Evolutionary conservation across 37 sponge, comb jelly and placozoan species (phyloP).

Genomic region (Agelas oroides): DNA sequence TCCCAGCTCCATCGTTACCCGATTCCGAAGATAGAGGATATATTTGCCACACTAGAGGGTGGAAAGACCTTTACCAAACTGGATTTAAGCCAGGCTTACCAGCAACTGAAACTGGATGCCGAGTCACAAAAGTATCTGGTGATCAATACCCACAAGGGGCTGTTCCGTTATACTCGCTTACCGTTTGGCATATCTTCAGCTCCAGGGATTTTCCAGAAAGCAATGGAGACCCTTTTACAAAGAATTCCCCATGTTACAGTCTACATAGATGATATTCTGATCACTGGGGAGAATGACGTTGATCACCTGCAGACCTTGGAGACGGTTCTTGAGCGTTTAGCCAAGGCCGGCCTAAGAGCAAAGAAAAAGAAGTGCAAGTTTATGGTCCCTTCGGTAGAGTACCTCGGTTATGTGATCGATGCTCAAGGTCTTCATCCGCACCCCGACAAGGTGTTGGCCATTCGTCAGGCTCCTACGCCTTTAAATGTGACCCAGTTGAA

Average conservation of each 20-base stretch:
- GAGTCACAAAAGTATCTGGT: slow-evolving; percentile 33
- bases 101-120: slow-evolving; percentile 32
- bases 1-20: not conserved
- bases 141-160: slow-evolving; percentile 72
- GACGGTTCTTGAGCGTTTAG: slow-evolving; percentile 24
- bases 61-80: slow-evolving; percentile 12
- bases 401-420: slow-evolving; percentile 14
- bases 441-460: not conserved
- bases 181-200: slow-evolving; percentile 74
- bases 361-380: slow-evolving; percentile 44
- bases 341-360: not conserved
- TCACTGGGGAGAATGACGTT: slow-evolving; percentile 14
- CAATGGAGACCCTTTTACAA: slow-evolving; percentile 65
- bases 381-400: slow-evolving; percentile 23
- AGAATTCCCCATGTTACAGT: slow-evolving; percentile 43
- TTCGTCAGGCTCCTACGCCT: slow-evolving; percentile 31
- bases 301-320: slow-evolving; percentile 31
- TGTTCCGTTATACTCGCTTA: slow-evolving; percentile 64
- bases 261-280: slow-evolving; percentile 71
- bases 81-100: slow-evolving; percentile 13
- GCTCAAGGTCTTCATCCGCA: slow-evolving; percentile 13
- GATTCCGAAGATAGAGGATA: slow-evolving; percentile 10
- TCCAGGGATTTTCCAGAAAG: slow-evolving; percentile 70
- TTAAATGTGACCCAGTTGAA: slow-evolving; percentile 40
- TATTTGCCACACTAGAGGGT: not conserved